Evolutionary conservation across 2,113 vertebrate species (phyloP).

Genomic region (Acrocephalus kingi): DNA sequence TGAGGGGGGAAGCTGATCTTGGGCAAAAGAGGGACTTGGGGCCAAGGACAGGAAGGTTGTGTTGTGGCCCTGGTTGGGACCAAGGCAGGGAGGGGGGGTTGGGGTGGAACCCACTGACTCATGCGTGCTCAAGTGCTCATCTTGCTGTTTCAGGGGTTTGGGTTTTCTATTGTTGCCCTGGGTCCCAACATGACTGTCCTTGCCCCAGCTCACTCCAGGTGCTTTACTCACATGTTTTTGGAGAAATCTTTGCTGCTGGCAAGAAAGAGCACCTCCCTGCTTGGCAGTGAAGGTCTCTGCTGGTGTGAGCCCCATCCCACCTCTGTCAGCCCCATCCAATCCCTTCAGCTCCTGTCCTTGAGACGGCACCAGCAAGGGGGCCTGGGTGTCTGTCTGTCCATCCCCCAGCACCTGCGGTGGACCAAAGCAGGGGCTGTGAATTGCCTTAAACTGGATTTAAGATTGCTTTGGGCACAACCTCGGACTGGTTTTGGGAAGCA

Average conservation of each 20-base stretch:
- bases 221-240: background rate
- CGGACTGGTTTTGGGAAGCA: fast-evolving
- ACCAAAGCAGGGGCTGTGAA: background rate
- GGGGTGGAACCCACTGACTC: fast-evolving
- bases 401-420: background rate
- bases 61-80: fast-evolving
- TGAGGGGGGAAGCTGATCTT: fast-evolving
- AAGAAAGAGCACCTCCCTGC: background rate
- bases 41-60: fast-evolving
- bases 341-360: background rate
- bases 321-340: background rate
- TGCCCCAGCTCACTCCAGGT: background rate
- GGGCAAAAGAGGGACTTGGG: background rate
- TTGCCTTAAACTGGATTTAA: background rate
- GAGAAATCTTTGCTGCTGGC: background rate
- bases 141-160: background rate
- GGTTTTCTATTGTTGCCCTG: background rate
- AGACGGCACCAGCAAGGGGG: fast-evolving
- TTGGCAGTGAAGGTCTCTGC: background rate
- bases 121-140: fast-evolving
- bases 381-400: background rate
- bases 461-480: background rate
- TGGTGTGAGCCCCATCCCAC: background rate
- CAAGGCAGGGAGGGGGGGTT: background rate
- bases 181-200: background rate